Percentiles rank a stretch among this genome's conserved stretches.
Evolutionary conservation across 2,888 invertebrate genomes (phyloP).

Genomic region (Eupelmus urozonus): DNA sequence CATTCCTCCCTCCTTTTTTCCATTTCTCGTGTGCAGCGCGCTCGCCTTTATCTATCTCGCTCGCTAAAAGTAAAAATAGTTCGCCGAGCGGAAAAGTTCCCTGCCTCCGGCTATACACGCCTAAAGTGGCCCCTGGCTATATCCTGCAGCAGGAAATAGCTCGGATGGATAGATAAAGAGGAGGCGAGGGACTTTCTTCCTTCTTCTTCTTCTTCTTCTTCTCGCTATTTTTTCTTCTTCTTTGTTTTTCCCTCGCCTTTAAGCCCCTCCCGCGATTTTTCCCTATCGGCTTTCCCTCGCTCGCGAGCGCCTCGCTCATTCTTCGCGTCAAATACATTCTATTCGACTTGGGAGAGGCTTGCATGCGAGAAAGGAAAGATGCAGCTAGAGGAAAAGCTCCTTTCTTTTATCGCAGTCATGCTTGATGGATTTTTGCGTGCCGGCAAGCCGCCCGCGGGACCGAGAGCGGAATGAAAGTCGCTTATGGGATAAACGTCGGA

Average conservation of each 20-base stretch:
- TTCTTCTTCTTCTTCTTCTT: background rate
- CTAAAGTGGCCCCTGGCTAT: constrained; percentile 47
- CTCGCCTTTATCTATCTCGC: background rate
- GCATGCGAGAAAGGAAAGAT: background rate
- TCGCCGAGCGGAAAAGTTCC: constrained; percentile 48
- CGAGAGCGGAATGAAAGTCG: constrained; percentile 6
- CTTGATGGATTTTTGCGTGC: constrained; percentile 48
- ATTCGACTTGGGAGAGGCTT: constrained; percentile 17
- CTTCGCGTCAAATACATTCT: constrained; percentile 51
- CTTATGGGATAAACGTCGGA: constrained; percentile 21
- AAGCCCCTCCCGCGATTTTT: constrained; percentile 48
- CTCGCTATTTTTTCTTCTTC: background rate
- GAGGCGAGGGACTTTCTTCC: background rate
- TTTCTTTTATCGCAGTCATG: constrained; percentile 53
- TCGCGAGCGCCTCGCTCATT: constrained; percentile 33
- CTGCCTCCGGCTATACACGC: constrained; percentile 7
- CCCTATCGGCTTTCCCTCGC: constrained; percentile 50
- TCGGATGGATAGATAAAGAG: constrained; percentile 56
- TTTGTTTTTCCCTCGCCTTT: constrained; percentile 25
- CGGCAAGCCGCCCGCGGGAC: background rate
- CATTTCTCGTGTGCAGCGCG: constrained; percentile 4
- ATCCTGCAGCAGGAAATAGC: constrained; percentile 40
- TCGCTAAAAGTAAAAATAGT: constrained; percentile 47
- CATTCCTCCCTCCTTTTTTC: background rate
- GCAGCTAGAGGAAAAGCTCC: constrained; percentile 6